Evolutionary conservation across 2,797 vertebrate genomes (phyloP), one percentile per base, ranked within the genome.

Genomic region (Neosalanx taihuensis): DNA sequence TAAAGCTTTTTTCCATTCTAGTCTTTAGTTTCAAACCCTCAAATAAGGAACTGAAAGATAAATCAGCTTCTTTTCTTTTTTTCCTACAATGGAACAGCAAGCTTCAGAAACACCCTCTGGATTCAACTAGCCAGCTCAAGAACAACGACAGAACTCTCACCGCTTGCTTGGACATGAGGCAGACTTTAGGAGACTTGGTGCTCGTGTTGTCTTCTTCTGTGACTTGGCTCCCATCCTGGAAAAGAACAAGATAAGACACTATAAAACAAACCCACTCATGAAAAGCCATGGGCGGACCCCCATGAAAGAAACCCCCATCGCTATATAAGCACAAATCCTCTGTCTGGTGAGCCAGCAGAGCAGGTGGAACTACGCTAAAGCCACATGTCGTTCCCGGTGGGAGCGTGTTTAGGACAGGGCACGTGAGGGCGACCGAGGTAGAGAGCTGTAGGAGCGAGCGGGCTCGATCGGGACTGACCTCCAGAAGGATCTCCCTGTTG

Each of bases 401-500:
- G 41, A 46, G 41, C 41, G 9, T 3, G 41, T 46, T 46, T 13
- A 9, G 41, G 41, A 3, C 9, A 3, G 41, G 1, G 10, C 9
- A 13, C 41, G 41, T 46, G 41, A 12, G 41, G 41, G 41, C 41
- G 41, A 46, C 9, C 41, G 41, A 60, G 20, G 10, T 29, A 10
- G 6, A 60, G 20, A 20, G 10, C 20, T 60, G n/a, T 60, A 13
- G 31, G 6, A 58, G 66, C 58, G 13, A 46, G 1, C 58, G 58
- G 17, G 56, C 0, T 30, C 4, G 13, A 15, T 15, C 23, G 10
- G 46, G 18, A 61, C 18, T 76, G 88, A 94, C 94, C 94, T 95
- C 93, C 64, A 87, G 81, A 46, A 91, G 72, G 78, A 95, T 91
- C 84, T 93, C 94, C 80, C 93, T 85, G 81, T 88, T 94, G 76